Percentiles rank a stretch among this genome's conserved stretches.
Conservation (phyloP, 2,797 vertebrate genomes). For the Spheniscus humboldti region DNA sequence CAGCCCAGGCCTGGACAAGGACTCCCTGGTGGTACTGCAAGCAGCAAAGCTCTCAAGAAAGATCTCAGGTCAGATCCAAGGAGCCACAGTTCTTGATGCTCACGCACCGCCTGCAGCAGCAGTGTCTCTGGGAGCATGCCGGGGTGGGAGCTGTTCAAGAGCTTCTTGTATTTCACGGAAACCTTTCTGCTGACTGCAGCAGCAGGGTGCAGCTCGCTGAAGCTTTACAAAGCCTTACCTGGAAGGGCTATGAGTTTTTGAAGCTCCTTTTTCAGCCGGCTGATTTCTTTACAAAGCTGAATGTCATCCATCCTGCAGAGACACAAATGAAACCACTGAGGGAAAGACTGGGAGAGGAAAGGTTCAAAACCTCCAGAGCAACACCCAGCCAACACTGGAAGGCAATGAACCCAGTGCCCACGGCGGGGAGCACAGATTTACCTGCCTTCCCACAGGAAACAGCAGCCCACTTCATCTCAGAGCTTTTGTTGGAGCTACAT, state of each 20-base stretch:
- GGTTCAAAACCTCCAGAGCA: background rate
- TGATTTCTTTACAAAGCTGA: conserved; percentile 89
- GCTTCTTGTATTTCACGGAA: background rate
- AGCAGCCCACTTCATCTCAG: background rate
- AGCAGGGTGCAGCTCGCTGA: background rate
- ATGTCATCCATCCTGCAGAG: conserved; percentile 88
- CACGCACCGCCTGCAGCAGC: background rate
- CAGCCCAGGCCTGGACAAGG: background rate
- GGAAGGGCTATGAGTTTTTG: conserved; percentile 80
- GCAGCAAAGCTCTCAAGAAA: background rate
- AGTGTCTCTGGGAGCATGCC: background rate
- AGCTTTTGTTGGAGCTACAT: background rate
- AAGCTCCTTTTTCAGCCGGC: conserved; percentile 83
- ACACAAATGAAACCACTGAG: background rate
- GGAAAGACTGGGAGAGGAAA: background rate
- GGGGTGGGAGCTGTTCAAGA: background rate
- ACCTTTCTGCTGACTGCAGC: background rate
- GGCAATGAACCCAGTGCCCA: too few relatives aligned
- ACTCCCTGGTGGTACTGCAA: background rate
- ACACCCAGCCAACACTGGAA: background rate
- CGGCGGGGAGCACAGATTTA: background rate
- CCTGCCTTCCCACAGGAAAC: background rate
- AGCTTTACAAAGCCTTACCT: conserved; percentile 64
- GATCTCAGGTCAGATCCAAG: background rate
- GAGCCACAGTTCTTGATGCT: background rate